Conservation (phyloP, 2,888 invertebrate species). For the Drosophila niveifrons region DNA sequence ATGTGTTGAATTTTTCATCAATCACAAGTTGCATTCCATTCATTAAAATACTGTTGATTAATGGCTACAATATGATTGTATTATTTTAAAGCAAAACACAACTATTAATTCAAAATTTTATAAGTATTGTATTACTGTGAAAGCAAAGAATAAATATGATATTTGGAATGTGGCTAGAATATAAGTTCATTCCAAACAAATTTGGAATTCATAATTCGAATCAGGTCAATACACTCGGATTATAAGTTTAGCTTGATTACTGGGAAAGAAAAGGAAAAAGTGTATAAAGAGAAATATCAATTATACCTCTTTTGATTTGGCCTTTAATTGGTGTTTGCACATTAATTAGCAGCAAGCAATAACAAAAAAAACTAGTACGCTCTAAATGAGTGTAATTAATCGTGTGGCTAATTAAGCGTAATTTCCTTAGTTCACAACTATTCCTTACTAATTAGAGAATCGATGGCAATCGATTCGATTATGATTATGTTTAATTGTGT, state of each 20-base stretch:
- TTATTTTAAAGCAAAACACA: too few species aligned
- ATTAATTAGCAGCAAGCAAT: not conserved
- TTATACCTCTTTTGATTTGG: not conserved
- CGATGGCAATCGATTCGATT: slow-evolving; percentile 34
- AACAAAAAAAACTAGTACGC: slow-evolving; percentile 5
- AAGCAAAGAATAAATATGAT: too few species aligned
- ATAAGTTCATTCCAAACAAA: too few species aligned
- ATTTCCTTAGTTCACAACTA: slow-evolving; percentile 3
- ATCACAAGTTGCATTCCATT: too few species aligned
- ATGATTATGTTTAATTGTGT: not conserved
- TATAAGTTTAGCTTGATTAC: not conserved
- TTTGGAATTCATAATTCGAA: too few species aligned
- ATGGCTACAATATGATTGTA: too few species aligned
- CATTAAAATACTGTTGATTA: too few species aligned
- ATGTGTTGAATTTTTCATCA: too few species aligned
- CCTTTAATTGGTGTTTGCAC: slow-evolving; percentile 17
- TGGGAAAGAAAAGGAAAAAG: not conserved
- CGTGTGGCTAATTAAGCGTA: slow-evolving; percentile 12
- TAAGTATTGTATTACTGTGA: too few species aligned
- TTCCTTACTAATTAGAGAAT: slow-evolving; percentile 20
- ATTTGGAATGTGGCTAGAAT: too few species aligned
- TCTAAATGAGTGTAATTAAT: slow-evolving; percentile 26
- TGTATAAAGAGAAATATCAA: not conserved
- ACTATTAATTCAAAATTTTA: too few species aligned
- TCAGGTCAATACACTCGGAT: not conserved